Conservation (phyloP, 1,140 invertebrate genomes). For the Chelonus insularis region DNA sequence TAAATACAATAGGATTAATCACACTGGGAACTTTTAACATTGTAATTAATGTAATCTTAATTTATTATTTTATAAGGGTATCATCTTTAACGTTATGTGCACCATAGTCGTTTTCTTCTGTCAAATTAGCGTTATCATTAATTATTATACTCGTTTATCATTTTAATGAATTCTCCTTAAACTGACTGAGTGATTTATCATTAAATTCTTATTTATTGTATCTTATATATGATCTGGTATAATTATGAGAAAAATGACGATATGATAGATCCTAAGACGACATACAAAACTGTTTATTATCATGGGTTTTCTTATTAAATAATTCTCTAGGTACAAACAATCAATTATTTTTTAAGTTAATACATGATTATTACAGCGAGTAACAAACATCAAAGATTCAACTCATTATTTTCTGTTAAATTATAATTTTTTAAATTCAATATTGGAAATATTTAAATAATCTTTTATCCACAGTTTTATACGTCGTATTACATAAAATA, state of each 20-base stretch:
- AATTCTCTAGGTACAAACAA: too few relatives aligned
- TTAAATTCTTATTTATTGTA: slow-evolving; percentile 34
- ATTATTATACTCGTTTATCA: too few relatives aligned
- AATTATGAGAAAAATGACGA: slow-evolving; percentile 42
- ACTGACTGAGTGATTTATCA: slow-evolving; percentile 23
- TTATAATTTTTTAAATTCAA: too few relatives aligned
- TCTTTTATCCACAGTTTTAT: too few relatives aligned
- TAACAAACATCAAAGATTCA: too few relatives aligned
- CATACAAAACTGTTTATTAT: slow-evolving; percentile 37
- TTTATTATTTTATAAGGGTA: slow-evolving; percentile 7
- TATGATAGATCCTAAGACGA: slow-evolving; percentile 51
- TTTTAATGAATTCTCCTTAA: slow-evolving; percentile 1
- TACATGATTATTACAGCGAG: too few relatives aligned
- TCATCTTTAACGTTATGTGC: slow-evolving; percentile 21
- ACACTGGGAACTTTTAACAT: slow-evolving; percentile 21
- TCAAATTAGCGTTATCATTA: too few relatives aligned
- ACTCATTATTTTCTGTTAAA: too few relatives aligned
- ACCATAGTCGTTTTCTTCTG: slow-evolving; percentile 19
- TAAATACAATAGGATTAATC: slow-evolving; percentile 26
- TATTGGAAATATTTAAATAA: too few relatives aligned
- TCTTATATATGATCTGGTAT: slow-evolving; percentile 29
- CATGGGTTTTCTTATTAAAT: neutral
- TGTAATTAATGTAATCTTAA: slow-evolving; percentile 21
- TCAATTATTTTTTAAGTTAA: too few relatives aligned
- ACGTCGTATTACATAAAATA: too few relatives aligned